Conservation (phyloP, 2,888 invertebrate genomes). For the Brenthis ino region DNA sequence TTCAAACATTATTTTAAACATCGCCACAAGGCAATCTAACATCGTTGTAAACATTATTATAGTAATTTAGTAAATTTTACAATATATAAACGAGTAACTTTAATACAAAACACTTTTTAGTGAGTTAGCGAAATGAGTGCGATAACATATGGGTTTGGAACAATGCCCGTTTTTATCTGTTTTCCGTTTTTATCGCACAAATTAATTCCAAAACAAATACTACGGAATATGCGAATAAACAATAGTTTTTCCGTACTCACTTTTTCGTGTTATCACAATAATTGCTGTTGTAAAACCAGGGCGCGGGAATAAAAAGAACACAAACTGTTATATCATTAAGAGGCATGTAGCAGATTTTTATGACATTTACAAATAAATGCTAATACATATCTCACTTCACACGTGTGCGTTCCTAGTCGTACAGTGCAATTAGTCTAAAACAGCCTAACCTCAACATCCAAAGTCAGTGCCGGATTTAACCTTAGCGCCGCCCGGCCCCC, state of each 20-base stretch:
- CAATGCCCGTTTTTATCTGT: conserved; percentile 30
- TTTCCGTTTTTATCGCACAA: conserved; percentile 26
- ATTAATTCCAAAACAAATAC: conserved; percentile 33
- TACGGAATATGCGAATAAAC: conserved; percentile 9
- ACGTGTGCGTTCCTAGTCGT: too few relatives aligned
- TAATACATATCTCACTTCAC: background rate
- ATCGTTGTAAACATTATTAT: too few relatives aligned
- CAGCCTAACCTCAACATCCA: too few relatives aligned
- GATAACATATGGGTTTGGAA: conserved; percentile 30
- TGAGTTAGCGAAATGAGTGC: conserved; percentile 16
- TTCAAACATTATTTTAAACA: too few relatives aligned
- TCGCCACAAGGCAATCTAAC: too few relatives aligned
- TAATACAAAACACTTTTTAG: conserved; percentile 18
- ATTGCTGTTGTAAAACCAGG: conserved; percentile 1
- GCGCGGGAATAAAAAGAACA: background rate
- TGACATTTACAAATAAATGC: conserved; percentile 1
- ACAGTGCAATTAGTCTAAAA: too few relatives aligned
- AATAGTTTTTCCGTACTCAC: conserved; percentile 15
- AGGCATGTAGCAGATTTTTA: conserved; percentile 4
- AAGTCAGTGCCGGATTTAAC: too few relatives aligned
- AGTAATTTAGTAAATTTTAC: too few relatives aligned
- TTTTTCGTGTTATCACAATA: background rate
- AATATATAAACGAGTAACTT: background rate
- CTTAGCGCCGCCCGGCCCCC: too few relatives aligned
- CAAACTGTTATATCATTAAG: conserved; percentile 1